Evolutionary conservation across 2,113 vertebrate species (phyloP).

Genomic region (Vombatus ursinus): DNA sequence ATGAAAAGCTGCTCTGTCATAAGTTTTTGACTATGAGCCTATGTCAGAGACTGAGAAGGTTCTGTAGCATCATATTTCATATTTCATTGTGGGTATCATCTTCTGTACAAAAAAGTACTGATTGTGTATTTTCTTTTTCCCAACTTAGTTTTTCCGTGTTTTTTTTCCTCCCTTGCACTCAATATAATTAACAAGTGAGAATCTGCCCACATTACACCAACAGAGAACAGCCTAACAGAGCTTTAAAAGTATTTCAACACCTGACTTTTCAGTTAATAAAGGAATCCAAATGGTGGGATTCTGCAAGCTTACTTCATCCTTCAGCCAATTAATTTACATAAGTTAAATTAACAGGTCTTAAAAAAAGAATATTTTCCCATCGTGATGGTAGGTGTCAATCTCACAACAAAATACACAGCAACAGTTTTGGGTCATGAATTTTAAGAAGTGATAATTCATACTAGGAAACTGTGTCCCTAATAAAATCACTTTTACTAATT

Average conservation of each 20-base stretch:
- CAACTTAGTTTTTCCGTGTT: slow-evolving; percentile 61
- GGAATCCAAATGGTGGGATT: slow-evolving; percentile 74
- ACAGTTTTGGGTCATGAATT: slow-evolving; percentile 72
- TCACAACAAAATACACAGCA: slow-evolving; percentile 57
- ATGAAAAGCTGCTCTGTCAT: background rate
- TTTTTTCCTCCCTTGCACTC: slow-evolving; percentile 69
- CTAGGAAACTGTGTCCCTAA: slow-evolving; percentile 56
- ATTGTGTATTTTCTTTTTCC: slow-evolving; percentile 63
- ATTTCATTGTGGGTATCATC: slow-evolving; percentile 2
- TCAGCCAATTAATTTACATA: slow-evolving; percentile 81
- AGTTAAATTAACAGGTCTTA: slow-evolving; percentile 79
- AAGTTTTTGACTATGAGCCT: background rate
- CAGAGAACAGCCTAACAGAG: slow-evolving; percentile 78
- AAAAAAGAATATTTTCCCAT: slow-evolving; percentile 65
- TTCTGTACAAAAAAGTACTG: slow-evolving; percentile 20
- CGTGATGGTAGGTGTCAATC: slow-evolving; percentile 66
- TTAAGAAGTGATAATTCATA: slow-evolving; percentile 72
- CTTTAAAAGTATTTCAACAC: slow-evolving; percentile 80
- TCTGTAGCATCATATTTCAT: background rate
- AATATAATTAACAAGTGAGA: slow-evolving; percentile 83
- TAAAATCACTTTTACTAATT: slow-evolving; percentile 50
- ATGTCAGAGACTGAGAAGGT: background rate
- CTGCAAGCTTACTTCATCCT: slow-evolving; percentile 70
- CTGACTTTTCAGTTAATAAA: slow-evolving; percentile 83
- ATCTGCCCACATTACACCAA: slow-evolving; percentile 75